These are phyloP conservation scores for Chiloscyllium plagiosum DNA, from an alignment of 2,113 vertebrate species.

Conservation along the genomic window DNA sequence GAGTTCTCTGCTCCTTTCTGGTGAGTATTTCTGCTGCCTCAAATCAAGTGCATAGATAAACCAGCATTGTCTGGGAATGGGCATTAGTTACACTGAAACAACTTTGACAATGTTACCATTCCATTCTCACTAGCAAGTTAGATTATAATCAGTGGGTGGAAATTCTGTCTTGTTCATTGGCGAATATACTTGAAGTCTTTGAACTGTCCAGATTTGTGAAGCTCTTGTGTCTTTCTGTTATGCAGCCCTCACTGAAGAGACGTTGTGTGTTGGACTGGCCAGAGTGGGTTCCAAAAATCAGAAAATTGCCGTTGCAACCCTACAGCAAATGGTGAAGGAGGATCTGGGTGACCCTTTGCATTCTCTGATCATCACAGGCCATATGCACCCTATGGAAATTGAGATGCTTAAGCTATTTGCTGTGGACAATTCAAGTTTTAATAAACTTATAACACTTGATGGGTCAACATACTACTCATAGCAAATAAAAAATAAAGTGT, in stretches of 20 bases:
- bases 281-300: conserved; percentile 80
- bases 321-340: conserved; percentile 70
- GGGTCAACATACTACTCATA: conserved; percentile 59
- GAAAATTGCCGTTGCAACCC: conserved; percentile 62
- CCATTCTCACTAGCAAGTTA: neutral
- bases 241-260: conserved; percentile 60
- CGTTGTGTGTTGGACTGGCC: conserved; percentile 70
- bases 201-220: neutral
- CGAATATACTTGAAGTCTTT: neutral
- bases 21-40: neutral
- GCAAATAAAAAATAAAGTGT: conserved; percentile 11
- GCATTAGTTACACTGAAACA: neutral
- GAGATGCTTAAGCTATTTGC: conserved; percentile 82
- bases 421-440: conserved; percentile 51
- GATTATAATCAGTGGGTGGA: neutral
- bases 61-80: neutral
- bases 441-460: conserved; percentile 48
- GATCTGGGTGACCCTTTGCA: conserved; percentile 80
- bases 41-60: neutral
- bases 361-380: conserved; percentile 77
- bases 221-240: conserved; percentile 36
- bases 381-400: conserved; percentile 81
- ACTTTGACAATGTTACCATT: neutral
- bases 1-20: neutral
- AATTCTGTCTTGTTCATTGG: neutral